Conservation (phyloP, 2,113 vertebrate species). For the Nansenia antarctica region DNA sequence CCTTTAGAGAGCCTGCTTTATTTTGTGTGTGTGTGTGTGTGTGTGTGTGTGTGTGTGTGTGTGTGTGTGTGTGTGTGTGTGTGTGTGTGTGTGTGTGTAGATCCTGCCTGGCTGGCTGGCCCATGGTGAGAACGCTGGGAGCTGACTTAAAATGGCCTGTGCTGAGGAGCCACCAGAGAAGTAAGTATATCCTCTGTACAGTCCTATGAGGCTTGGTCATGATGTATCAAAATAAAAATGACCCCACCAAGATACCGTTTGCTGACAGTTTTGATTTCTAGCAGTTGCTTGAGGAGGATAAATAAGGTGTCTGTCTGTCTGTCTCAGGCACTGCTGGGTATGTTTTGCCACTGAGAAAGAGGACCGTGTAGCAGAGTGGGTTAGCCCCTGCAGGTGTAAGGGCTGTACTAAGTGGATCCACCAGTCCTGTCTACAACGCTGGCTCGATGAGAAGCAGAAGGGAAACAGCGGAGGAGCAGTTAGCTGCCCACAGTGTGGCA, state of each 20-base stretch:
- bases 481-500: constrained; percentile 78
- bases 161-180: constrained; percentile 70
- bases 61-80: too few species aligned
- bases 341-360: constrained; percentile 78
- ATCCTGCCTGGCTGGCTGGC: constrained; percentile 11
- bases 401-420: constrained; percentile 83
- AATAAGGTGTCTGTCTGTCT: background rate
- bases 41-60: too few species aligned
- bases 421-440: constrained; percentile 78
- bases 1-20: too few species aligned
- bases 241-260: too few species aligned
- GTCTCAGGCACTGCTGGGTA: constrained; percentile 77
- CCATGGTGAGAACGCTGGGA: constrained; percentile 32
- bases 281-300: too few species aligned
- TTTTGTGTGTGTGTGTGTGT: too few species aligned
- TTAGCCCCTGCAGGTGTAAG: constrained; percentile 79
- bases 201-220: too few species aligned
- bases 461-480: constrained; percentile 66
- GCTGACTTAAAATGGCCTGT: constrained; percentile 56
- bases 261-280: too few species aligned
- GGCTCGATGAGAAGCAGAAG: constrained; percentile 81
- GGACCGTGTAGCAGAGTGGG: constrained; percentile 74
- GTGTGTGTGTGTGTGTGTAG: constrained; percentile 16
- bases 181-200: constrained; percentile 61
- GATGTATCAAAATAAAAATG: too few species aligned